These are phyloP conservation scores for Patella pellucida DNA, from an alignment of 2,888 invertebrate genomes.

Conservation along the genomic window DNA sequence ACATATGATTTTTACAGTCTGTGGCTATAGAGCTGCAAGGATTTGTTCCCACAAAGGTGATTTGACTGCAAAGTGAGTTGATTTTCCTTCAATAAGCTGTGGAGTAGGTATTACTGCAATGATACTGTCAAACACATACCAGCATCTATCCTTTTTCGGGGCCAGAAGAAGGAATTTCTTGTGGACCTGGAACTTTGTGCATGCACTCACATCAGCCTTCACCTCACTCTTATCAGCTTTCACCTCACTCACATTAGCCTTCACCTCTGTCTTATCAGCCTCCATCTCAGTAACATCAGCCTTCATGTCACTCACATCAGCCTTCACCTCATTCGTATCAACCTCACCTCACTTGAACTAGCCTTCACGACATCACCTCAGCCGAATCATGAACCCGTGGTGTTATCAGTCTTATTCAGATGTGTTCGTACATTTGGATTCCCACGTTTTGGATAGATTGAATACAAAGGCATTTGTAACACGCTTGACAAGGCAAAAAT, in stretches of 20 bases:
- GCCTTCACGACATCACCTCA: too few species aligned
- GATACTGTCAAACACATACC: too few species aligned
- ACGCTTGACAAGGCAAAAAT: conserved; percentile 24
- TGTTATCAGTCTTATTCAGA: conserved; percentile 20
- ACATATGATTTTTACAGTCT: too few species aligned
- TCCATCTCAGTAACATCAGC: background rate
- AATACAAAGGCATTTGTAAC: conserved; percentile 22
- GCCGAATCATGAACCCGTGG: conserved; percentile 3
- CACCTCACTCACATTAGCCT: background rate
- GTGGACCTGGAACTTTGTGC: too few species aligned
- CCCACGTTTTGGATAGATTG: conserved; percentile 26
- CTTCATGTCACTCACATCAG: background rate
- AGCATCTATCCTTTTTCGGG: too few species aligned
- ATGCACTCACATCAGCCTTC: background rate
- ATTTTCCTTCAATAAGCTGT: too few species aligned
- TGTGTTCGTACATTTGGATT: conserved; percentile 21
- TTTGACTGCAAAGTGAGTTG: too few species aligned
- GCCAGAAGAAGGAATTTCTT: too few species aligned
- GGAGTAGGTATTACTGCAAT: too few species aligned
- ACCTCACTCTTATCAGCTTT: background rate
- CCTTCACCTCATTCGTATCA: background rate
- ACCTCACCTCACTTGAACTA: background rate
- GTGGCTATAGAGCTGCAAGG: too few species aligned
- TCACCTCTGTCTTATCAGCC: background rate
- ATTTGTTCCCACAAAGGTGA: too few species aligned